Evolutionary conservation across 2,888 invertebrate genomes (phyloP), one percentile per base, ranked within the genome.

Genomic region (Heliconius cydno): DNA sequence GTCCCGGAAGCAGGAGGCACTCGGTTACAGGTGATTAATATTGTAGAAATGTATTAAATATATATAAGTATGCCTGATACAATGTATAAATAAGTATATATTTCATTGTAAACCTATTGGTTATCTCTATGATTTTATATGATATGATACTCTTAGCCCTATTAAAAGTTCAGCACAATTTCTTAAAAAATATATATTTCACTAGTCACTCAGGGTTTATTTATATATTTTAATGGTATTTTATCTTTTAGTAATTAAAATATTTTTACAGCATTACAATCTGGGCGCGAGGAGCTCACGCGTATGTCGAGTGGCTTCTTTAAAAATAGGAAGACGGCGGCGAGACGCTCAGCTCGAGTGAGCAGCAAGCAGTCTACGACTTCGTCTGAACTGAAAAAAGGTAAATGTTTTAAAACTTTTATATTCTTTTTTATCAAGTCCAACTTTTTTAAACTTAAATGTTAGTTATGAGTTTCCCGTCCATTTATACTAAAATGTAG

Each of bases 1-100:
- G 98, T 90, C 98, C 97, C 19, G 96, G 97, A 15, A 96, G 97
- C 85, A 95, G 98, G 87, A 96, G 98, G 85, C 97, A 98, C 93
- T 98, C 97, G 81, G 97, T 97, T 65, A 97, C 97, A 85, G 96
- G 97, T 97, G 15, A 65, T 28, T 30, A 25, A 38, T 68, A 2
- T 68, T n/a, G 12, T 15, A 13, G 12, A 25, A 12, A 38, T 15
- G 2, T 38, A 41, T 13, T 41, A 25, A 10, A 60, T 12, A 9
- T 57, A 57, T 57, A 1, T 57, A 57, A n/a, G n/a, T n/a, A 60
- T 3, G 3, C 3, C n/a, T 60, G 22, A 1, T 60, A n/a, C 3
- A 60, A n/a, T 12, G 4, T 60, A 10, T 60, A 60, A 10, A 60
- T 60, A 60, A 60, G 12, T 60, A 60, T 60, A 60, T 60, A 60